A percentile compares a stretch with the other conserved stretches of the same genome.
phyloP scores from a whole-genome alignment of 2,888 invertebrate genomes.

The Drosophila merina region DNA sequence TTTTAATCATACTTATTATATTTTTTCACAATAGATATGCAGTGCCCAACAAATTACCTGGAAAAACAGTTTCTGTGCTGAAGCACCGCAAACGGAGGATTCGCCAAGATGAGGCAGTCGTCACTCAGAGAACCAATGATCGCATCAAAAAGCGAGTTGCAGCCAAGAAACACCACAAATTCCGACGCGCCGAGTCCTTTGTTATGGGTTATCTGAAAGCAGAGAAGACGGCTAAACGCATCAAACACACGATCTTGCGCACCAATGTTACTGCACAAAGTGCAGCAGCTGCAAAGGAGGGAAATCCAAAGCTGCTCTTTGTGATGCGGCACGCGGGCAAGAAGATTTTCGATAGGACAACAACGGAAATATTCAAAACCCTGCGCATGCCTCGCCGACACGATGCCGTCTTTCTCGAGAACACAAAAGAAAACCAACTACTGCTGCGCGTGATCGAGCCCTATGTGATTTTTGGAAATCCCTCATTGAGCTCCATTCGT shows the following conservation, averaged over 20 bases:
- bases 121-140: conserved; percentile 78
- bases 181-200: conserved; percentile 83
- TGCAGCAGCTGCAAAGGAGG: conserved; percentile 63
- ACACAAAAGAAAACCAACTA: conserved; percentile 81
- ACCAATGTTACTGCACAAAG: conserved; percentile 69
- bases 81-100: conserved; percentile 83
- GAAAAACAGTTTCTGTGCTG: conserved; percentile 83
- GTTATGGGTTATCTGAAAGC: conserved; percentile 82
- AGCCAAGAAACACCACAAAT: conserved; percentile 76
- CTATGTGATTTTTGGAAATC: conserved; percentile 82
- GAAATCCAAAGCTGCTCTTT: conserved; percentile 80
- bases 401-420: conserved; percentile 81
- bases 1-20: not conserved
- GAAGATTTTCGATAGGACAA: conserved; percentile 82
- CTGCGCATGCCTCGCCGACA: conserved; percentile 77
- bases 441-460: conserved; percentile 83
- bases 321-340: conserved; percentile 83
- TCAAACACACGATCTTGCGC: conserved; percentile 73
- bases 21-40: conserved; percentile 77
- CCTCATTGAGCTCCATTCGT: conserved; percentile 80
- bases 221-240: conserved; percentile 81
- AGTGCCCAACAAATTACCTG: conserved; percentile 83
- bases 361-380: conserved; percentile 75
- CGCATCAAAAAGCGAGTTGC: conserved; percentile 75
- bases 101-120: conserved; percentile 78